phyloP scores from a whole-genome alignment of 2,888 invertebrate genomes.

The Polia nebulosa region DNA sequence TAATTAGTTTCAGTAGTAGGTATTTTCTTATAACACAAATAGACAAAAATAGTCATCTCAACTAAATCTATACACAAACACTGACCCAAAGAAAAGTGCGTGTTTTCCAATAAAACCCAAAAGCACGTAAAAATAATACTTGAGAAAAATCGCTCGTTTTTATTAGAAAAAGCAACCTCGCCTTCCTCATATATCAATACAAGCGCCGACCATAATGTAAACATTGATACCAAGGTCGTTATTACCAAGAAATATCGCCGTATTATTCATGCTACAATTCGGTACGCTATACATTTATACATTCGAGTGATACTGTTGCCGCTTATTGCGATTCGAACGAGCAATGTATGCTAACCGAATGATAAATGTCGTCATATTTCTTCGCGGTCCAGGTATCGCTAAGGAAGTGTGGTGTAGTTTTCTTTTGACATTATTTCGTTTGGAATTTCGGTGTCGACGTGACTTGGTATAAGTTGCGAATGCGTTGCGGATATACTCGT shows the following conservation, averaged over 20 bases:
- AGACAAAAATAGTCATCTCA: background rate
- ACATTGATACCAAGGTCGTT: constrained; percentile 63
- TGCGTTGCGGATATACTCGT: constrained; percentile 21
- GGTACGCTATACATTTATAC: constrained; percentile 44
- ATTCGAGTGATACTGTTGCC: constrained; percentile 33
- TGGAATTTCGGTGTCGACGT: constrained; percentile 33
- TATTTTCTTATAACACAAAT: background rate
- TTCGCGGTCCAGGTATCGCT: constrained; percentile 52
- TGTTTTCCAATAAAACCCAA: constrained; percentile 7
- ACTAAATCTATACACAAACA: constrained; percentile 6
- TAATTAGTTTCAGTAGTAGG: background rate
- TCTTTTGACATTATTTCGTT: constrained; percentile 48
- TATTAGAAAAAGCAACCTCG: constrained; percentile 45
- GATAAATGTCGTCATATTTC: constrained; percentile 64
- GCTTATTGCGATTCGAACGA: constrained; percentile 50
- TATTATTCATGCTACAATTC: constrained; percentile 60
- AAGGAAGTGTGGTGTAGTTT: constrained; percentile 55
- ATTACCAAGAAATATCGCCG: constrained; percentile 56
- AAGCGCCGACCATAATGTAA: constrained; percentile 52
- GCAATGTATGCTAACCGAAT: constrained; percentile 58
- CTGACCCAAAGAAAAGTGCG: background rate
- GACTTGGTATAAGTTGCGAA: constrained; percentile 33
- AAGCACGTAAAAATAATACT: constrained; percentile 23
- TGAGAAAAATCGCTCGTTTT: constrained; percentile 34
- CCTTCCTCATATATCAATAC: constrained; percentile 53